These are phyloP conservation scores for Thymelicus lineola DNA, from an alignment of 2,888 invertebrate species.

Conservation along the genomic window DNA sequence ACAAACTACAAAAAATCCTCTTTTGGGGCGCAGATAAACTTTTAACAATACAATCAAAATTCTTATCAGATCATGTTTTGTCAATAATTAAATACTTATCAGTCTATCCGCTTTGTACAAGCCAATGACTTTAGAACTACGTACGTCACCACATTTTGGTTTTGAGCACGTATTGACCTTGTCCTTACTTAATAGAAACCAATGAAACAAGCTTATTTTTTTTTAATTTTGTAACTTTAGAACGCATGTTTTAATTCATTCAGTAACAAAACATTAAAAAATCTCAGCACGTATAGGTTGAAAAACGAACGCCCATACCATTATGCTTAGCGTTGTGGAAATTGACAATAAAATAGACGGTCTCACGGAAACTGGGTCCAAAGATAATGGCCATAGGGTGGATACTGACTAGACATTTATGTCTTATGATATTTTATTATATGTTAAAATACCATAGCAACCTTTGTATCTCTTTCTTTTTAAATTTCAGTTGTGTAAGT, in stretches of 20 bases:
- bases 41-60: too few species aligned
- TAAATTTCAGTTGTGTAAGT: too few species aligned
- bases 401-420: not conserved
- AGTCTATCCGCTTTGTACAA: too few species aligned
- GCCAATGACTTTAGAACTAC: too few species aligned
- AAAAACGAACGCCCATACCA: constrained; percentile 41
- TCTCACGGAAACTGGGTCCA: constrained; percentile 14
- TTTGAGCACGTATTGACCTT: too few species aligned
- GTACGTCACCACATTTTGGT: too few species aligned
- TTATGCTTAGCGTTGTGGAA: constrained; percentile 44
- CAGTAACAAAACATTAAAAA: constrained; percentile 30
- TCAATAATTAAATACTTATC: too few species aligned
- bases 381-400: constrained; percentile 3
- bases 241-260: not conserved
- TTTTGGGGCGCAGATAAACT: too few species aligned
- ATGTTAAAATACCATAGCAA: not conserved
- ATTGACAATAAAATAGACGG: constrained; percentile 44
- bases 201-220: not conserved
- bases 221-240: not conserved
- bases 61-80: too few species aligned
- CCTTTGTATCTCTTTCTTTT: too few species aligned
- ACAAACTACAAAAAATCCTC: too few species aligned
- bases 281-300: constrained; percentile 41
- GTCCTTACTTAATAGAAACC: too few species aligned
- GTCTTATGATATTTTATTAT: not conserved